Evolutionary conservation across 2,888 invertebrate species (phyloP), one percentile per base, ranked within the genome.

Genomic region (Drosophila nr. perissopoda): DNA sequence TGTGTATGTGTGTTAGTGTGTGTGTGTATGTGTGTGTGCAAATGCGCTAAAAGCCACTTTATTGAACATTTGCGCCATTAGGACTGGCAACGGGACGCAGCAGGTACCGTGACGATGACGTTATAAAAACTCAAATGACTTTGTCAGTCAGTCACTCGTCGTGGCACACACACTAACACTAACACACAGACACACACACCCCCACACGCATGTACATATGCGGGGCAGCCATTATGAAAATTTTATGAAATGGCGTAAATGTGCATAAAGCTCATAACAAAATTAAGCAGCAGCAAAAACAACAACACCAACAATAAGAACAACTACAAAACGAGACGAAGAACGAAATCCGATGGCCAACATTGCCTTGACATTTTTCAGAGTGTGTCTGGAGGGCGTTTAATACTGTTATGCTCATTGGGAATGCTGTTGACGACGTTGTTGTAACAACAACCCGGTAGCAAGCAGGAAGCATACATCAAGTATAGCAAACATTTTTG

Each of bases 21-120:
- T 68, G 59, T 79, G 69, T 61, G 73, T 64, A 6, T 33, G 21
- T 16, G 52, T 25, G 59, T 80, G 73, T 63, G 68, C 52, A 67
- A 69, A 73, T 68, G 73, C 85, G 89, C 80, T 87, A 87, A 90
- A 87, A 90, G 87, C 87, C 87, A 80, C 87, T 87, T 87, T 90
- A 87, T 87, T 89, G 90, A 87, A 85, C 90, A 89, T 87, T 87
- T 90, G 65, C 83, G 87, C 85, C 89, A 87, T 90, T 89, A 90
- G 85, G 69, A 66, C 66, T 68, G 78, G 69, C 68, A 75, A 79
- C 70, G 62, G 75, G 74, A 78, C 65, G 63, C 81, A 65, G 66
- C 66, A 59, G 66, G 62, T 67, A 61, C 64, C 67, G 63, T 63
- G 65, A 83, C 83, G 84, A 74, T 74, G 87, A 69, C 69, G 73